These are phyloP conservation scores for Notarius quadriscutis DNA, from an alignment of 2,113 vertebrate species.

Conservation along the genomic window DNA sequence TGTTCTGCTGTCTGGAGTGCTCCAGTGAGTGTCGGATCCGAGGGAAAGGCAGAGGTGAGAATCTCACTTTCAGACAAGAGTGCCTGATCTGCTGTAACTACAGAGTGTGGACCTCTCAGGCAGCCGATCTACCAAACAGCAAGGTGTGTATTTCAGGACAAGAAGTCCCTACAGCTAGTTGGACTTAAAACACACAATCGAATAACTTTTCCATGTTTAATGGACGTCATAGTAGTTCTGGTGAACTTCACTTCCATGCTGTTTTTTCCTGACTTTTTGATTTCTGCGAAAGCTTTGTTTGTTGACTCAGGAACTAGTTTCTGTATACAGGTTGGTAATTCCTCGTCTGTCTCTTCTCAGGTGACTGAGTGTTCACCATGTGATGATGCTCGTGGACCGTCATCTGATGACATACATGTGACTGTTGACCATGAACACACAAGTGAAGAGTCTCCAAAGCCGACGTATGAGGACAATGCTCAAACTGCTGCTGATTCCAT, in stretches of 20 bases:
- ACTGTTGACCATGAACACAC: neutral
- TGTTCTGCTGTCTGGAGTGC: slow-evolving; percentile 36
- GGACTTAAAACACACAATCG: no score
- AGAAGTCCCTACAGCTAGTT: neutral
- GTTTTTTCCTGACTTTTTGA: no score
- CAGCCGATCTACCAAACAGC: neutral
- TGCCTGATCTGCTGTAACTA: slow-evolving; percentile 26
- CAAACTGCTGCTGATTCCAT: neutral
- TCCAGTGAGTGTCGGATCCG: slow-evolving; percentile 16
- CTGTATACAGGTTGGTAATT: neutral
- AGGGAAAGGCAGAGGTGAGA: slow-evolving; percentile 14
- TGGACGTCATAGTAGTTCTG: neutral
- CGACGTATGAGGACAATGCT: neutral
- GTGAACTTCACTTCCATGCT: neutral
- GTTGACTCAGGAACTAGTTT: neutral
- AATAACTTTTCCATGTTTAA: neutral
- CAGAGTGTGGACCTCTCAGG: slow-evolving; percentile 16
- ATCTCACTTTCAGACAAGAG: slow-evolving; percentile 16
- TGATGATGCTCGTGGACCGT: neutral
- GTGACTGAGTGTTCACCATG: neutral
- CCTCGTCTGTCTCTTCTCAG: neutral
- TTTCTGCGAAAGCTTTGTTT: no score
- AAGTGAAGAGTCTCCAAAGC: neutral
- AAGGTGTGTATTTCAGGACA: neutral
- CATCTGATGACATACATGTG: neutral